phyloP scores from a whole-genome alignment of 2,888 invertebrate genomes.

The Ariolimax columbianus region DNA sequence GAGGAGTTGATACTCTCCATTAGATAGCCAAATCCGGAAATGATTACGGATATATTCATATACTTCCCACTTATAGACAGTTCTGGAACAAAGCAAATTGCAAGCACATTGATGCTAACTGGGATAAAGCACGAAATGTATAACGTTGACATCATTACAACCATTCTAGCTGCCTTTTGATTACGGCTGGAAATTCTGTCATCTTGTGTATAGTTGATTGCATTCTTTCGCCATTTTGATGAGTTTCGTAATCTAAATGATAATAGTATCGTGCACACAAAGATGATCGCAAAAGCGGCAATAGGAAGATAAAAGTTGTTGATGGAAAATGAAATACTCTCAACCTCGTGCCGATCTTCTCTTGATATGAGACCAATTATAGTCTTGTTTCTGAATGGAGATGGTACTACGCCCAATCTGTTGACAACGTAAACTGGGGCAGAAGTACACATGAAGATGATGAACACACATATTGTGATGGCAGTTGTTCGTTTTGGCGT shows the following conservation, averaged over 20 bases:
- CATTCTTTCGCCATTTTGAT: not conserved
- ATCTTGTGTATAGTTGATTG: not conserved
- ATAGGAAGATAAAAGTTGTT: not conserved
- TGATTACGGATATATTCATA: not conserved
- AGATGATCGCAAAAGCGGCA: not conserved
- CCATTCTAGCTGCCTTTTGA: not conserved
- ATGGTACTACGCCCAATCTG: not conserved
- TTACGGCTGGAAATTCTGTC: not conserved
- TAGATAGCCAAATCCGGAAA: not conserved
- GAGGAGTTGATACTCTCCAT: slow-evolving; percentile 1
- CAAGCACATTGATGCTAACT: not conserved
- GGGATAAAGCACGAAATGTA: not conserved
- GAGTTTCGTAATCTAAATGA: not conserved
- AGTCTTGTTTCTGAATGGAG: not conserved
- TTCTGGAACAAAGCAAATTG: not conserved
- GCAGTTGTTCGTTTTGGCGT: not conserved
- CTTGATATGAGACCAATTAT: not conserved
- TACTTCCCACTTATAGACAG: not conserved
- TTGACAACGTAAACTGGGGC: not conserved
- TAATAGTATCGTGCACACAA: not conserved
- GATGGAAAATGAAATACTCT: not conserved
- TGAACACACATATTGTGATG: not conserved
- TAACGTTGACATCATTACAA: not conserved
- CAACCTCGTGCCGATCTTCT: not conserved
- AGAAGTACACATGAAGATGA: not conserved